Base-by-base conservation (phyloP, 1,140 invertebrate species). In the Bombus pascuorum region DNA sequence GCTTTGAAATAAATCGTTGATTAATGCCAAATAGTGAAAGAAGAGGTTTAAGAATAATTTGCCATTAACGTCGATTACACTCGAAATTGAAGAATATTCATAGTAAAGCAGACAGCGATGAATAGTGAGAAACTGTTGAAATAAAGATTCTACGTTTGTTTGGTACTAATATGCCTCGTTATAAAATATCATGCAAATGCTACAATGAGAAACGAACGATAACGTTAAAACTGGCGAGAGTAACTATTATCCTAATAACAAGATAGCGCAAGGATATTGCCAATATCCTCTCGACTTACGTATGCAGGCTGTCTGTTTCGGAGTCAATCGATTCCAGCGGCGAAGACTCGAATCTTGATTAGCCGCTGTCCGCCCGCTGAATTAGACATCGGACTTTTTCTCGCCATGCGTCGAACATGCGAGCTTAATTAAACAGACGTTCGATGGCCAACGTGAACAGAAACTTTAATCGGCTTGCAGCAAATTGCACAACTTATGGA, bases 381-480 rank as follows among this genome's bases (percentile, higher is more conserved):
- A 90, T 91, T 86, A 87, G 87, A 83, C 87, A 42, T 81, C 77
- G 62, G 75, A 81, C 73, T 74, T 80, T 91, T 77, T 88, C 82
- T 87, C 73, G 74, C 62, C 81, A 74, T 22, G 47, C 47, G 59
- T 82, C 84, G 83, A 86, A 89, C 87, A 92, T 90, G 89, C 83
- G 87, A 79, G 91, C 86, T 94, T 94, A 95, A 94, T 94, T 94
- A 94, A 94, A 94, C 90, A 91, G 68, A 85, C 85, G 86, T 83
- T 91, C 87, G 81, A 80, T 91, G 83, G 90, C 84, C 78, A 81
- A 79, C 86, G 74, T 18, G 74, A 37, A 57, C 22, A 9, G 74
- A 57, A 75, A 37, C 28, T 22, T 42, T 22, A n/a, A 62, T 42
- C 47, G 3, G 0, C 34, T 15, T 10, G 39, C 1, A 32, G 34